Base-by-base conservation (phyloP, 1,140 invertebrate species). In the Saccostrea cuccullata region DNA sequence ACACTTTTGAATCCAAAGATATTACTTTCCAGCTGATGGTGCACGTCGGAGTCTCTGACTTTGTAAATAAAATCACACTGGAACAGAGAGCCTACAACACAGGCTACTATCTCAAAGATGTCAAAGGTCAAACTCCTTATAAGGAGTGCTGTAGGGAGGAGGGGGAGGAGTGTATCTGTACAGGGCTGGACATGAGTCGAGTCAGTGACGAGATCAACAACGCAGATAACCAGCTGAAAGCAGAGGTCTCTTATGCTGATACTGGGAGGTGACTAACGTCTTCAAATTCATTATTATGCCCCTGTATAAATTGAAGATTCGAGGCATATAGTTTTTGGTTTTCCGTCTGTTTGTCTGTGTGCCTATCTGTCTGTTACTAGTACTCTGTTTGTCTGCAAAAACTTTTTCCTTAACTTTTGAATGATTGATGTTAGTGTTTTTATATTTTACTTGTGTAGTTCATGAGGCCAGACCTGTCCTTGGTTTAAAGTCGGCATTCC, bases 41-140 rank as follows among this genome's bases (percentile, higher is more conserved):
- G 12, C 95, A 96, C 91, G 95, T 96, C 26, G 95, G 95, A 77
- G 95, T 96, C n/a, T 95, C 95, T 26, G 93, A 95, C 17, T 93
- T 95, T 17, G 95, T 95, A 9, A 93, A 93, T 70, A 93, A 94
- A 82, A 88, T 96, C 15, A 95, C 95, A 0, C 84, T 96, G 58
- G 95, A 96, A 90, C 95, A 95, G 89, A 89, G 91, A 77, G 95
- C 95, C 40, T 94, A 95, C 91, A 96, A 96, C 89, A 91, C 92
- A 86, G 95, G 95, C 2, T 96, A 96, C 90, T 88, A 91, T 70
- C 93, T 92, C 58, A 84, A 89, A 12, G 95, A 96, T 90, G 92
- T 95, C 20, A 87, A 88, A 83, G 92, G 94, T 13, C 86, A 56
- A 60, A 89, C 89, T 55, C 94, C 95, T 12, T 55, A 85, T 36